Evolutionary conservation across 1,140 invertebrate genomes (phyloP), one percentile per base, ranked within the genome.

Genomic region (Drosophila kepulauana): DNA sequence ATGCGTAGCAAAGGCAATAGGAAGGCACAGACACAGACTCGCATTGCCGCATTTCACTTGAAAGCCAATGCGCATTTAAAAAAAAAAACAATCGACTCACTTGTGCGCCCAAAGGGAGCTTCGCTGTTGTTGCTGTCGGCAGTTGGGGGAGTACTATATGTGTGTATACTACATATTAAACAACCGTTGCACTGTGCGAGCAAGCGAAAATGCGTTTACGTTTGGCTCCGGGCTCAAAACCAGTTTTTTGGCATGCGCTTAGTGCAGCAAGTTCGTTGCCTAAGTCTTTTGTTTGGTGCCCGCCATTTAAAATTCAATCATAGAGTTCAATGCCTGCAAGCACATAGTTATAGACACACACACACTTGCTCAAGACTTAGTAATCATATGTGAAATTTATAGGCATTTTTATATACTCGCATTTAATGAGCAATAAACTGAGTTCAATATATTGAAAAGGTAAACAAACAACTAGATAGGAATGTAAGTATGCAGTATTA

Each of bases 261-360:
- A 57, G 7, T 33, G 6, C 45, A 5, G 8, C 80, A 66, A 82
- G 86, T 91, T 90, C 79, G 86, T 80, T 90, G 82, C 79, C 80
- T 90, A 90, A 90, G 86, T 90, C 86, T 90, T 90, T 90, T 86
- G 86, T 90, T 88, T 90, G 69, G 38, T 61, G 48, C 54, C 56
- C 57, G 46, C 73, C 46, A 71, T 75, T 65, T 54, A 5, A 65
- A 72, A 75, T 75, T 45, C 73, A 70, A 56, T 57, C 82, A 72
- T 73, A 79, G 80, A 88, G 84, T 88, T 88, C 84, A 89, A 81
- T 88, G 85, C 69, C 80, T 80, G 70, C 59, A 28, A 28, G 33
- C 54, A 49, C 59, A 49, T 46, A 51, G 25, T 43, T 13, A 61
- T 2, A 52, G 7, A 51, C 28, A 52, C 51, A 43, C 25, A 57